These are phyloP conservation scores for Perizoma flavofasciatum DNA, from an alignment of 2,888 invertebrate genomes.

Conservation along the genomic window DNA sequence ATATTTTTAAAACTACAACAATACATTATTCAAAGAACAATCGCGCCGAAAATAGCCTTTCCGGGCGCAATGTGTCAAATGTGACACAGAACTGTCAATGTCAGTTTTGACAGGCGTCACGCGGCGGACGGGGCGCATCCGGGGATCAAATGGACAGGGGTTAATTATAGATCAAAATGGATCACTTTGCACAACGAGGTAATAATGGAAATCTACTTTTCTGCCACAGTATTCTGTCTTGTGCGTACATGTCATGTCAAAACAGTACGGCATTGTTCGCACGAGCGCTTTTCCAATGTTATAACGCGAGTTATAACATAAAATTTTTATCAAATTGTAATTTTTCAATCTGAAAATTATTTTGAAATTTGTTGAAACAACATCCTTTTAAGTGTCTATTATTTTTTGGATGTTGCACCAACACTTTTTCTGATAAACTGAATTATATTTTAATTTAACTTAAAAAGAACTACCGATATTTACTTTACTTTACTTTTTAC, in stretches of 20 bases:
- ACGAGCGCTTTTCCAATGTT: too few relatives aligned
- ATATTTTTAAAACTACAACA: constrained; percentile 1
- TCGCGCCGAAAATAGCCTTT: constrained; percentile 7
- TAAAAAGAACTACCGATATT: too few relatives aligned
- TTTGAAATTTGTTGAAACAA: too few relatives aligned
- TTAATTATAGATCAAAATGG: constrained; percentile 32
- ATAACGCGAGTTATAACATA: too few relatives aligned
- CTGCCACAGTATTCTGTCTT: too few relatives aligned
- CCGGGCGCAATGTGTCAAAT: constrained; percentile 47
- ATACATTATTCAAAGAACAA: constrained; percentile 11
- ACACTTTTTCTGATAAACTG: too few relatives aligned
- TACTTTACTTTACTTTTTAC: too few relatives aligned
- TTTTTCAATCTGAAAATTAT: too few relatives aligned
- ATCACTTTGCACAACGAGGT: constrained; percentile 12
- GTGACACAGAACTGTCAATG: constrained; percentile 51
- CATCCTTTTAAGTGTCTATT: too few relatives aligned
- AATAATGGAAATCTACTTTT: neutral
- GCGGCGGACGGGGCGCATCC: constrained; percentile 25
- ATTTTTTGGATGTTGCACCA: too few relatives aligned
- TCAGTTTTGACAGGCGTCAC: constrained; percentile 49
- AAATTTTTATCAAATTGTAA: too few relatives aligned
- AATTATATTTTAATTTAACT: too few relatives aligned
- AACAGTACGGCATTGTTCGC: neutral
- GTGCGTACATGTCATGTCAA: neutral
- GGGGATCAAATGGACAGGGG: constrained; percentile 26